Percentiles rank a stretch among this genome's conserved stretches.
phyloP scores from a whole-genome alignment of 2,113 vertebrate genomes.

The Mustela nigripes region DNA sequence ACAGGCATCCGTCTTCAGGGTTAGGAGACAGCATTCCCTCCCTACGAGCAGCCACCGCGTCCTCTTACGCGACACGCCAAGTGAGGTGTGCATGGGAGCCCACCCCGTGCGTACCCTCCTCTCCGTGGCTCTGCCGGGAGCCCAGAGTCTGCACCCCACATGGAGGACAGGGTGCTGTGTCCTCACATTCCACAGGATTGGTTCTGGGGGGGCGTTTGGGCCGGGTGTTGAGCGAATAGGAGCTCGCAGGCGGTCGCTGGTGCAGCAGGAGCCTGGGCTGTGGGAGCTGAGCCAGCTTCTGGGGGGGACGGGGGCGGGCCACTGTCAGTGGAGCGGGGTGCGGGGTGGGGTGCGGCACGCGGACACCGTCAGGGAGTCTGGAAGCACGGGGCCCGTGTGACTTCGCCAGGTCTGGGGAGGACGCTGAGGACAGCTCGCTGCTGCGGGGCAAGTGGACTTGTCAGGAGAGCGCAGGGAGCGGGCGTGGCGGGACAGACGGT shows the following conservation, averaged over 20 bases:
- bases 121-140: background rate
- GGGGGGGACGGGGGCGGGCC: too few relatives aligned
- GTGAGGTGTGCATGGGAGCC: background rate
- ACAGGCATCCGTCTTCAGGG: background rate
- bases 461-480: background rate
- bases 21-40: background rate
- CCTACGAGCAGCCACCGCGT: background rate
- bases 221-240: background rate
- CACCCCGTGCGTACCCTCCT: background rate
- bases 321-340: too few relatives aligned
- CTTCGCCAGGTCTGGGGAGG: background rate
- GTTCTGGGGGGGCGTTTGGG: background rate
- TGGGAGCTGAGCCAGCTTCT: background rate
- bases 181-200: rapidly evolving
- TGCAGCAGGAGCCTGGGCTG: rapidly evolving
- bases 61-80: background rate
- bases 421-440: background rate
- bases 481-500: background rate
- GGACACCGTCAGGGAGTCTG: background rate
- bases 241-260: background rate
- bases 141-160: background rate
- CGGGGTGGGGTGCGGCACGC: too few relatives aligned
- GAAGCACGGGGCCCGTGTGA: background rate
- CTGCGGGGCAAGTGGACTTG: background rate
- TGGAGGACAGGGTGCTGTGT: background rate